phyloP scores from a whole-genome alignment of 35 echinoderm and acorn worm species.

The Diadema setosum region DNA sequence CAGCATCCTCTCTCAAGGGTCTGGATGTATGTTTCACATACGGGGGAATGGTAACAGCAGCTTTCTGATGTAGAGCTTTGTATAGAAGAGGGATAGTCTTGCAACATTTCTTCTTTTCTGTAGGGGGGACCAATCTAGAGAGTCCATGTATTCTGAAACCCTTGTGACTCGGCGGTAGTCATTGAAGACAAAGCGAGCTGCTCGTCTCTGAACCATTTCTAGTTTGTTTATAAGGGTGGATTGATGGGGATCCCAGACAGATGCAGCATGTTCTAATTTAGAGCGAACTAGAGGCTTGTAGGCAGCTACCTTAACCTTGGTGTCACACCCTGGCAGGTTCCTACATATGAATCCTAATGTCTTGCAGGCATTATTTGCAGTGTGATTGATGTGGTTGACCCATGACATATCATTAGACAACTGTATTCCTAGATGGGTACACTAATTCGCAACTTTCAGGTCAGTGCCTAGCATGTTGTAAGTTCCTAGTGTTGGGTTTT shows the following conservation, averaged over 20 bases:
- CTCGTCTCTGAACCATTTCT: slow-evolving; percentile 23
- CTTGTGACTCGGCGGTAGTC: neutral
- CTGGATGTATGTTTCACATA: neutral
- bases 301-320: neutral
- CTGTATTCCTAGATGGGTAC: slow-evolving; percentile 27
- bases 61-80: neutral
- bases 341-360: neutral
- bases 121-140: neutral
- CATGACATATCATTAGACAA: slow-evolving; percentile 9
- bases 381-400: slow-evolving; percentile 3
- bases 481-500: neutral
- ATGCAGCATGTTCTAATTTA: slow-evolving; percentile 6
- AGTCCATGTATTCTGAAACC: neutral
- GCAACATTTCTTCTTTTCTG: neutral
- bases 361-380: neutral
- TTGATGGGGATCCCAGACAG: slow-evolving; percentile 5
- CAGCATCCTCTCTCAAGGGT: neutral
- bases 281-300: slow-evolving; percentile 37
- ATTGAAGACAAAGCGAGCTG: neutral
- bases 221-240: neutral
- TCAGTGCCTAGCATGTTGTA: neutral
- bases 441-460: neutral
- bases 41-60: neutral
- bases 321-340: neutral
- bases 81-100: neutral